phyloP scores from a whole-genome alignment of 1,140 invertebrate species.

The Alviniconcha marisindica region DNA sequence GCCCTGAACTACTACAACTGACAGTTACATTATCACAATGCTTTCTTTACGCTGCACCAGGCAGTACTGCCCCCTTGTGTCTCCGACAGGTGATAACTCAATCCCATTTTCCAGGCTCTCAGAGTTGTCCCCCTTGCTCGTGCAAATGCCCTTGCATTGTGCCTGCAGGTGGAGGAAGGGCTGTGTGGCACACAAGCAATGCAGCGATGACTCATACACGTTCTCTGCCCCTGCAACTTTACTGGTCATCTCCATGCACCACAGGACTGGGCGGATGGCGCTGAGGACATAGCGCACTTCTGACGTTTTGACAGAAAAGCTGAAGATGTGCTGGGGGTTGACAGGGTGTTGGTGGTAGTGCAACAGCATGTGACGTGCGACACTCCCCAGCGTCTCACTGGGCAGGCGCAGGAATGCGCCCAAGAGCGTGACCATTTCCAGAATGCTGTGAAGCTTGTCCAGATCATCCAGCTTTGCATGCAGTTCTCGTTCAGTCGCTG shows the following conservation, averaged over 20 bases:
- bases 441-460: constrained; percentile 58
- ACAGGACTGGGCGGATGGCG: constrained; percentile 49
- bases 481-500: constrained; percentile 38
- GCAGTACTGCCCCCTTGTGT: not conserved
- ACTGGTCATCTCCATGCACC: constrained; percentile 36
- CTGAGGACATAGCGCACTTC: constrained; percentile 51
- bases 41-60: constrained; percentile 16
- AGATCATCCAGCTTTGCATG: constrained; percentile 49
- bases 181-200: constrained; percentile 48
- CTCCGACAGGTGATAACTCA: not conserved
- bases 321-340: constrained; percentile 51
- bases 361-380: constrained; percentile 55
- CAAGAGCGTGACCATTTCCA: constrained; percentile 64
- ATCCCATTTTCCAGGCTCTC: not conserved
- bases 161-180: constrained; percentile 52
- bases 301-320: constrained; percentile 55
- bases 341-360: constrained; percentile 54
- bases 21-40: not conserved
- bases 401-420: constrained; percentile 58
- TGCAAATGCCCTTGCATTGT: not conserved
- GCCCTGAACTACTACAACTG: too few species aligned
- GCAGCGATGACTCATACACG: constrained; percentile 44
- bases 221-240: constrained; percentile 42
- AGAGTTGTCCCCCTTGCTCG: not conserved
- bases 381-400: constrained; percentile 42